Evolutionary conservation across 2,113 vertebrate species (phyloP).

Genomic region (Myocastor coypus): DNA sequence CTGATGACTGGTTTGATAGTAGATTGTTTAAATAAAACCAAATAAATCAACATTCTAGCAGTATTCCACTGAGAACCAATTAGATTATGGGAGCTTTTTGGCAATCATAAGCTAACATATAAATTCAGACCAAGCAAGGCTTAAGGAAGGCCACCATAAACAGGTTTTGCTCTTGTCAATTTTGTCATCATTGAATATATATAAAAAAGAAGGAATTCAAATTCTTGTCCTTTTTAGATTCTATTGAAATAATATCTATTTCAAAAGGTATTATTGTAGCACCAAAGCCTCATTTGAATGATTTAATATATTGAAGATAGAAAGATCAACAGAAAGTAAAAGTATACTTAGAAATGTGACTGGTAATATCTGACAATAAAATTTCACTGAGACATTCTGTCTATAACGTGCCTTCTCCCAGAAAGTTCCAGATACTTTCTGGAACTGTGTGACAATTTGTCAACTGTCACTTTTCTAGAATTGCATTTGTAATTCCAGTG

Average conservation of each 20-base stretch:
- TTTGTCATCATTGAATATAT: neutral
- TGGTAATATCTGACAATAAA: neutral
- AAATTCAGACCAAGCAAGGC: neutral
- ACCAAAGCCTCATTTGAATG: neutral
- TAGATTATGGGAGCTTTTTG: neutral
- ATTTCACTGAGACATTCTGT: neutral
- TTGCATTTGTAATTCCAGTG: neutral
- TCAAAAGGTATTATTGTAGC: neutral
- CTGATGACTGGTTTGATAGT: neutral
- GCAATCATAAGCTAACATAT: neutral
- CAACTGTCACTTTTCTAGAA: conserved; percentile 62
- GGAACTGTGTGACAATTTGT: conserved; percentile 22
- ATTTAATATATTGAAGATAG: conserved; percentile 37
- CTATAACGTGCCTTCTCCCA: neutral
- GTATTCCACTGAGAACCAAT: neutral
- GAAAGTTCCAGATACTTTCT: conserved; percentile 41
- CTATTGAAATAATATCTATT: neutral
- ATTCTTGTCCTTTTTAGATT: conserved; percentile 35
- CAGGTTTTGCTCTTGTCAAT: neutral
- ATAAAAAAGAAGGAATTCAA: conserved; percentile 7
- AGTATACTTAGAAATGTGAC: neutral
- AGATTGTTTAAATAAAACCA: conserved; percentile 26
- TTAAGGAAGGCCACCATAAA: neutral
- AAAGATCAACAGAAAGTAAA: conserved; percentile 57
- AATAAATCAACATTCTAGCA: neutral